Conservation (phyloP, 2,113 vertebrate species). For the Nannospalax galili region DNA sequence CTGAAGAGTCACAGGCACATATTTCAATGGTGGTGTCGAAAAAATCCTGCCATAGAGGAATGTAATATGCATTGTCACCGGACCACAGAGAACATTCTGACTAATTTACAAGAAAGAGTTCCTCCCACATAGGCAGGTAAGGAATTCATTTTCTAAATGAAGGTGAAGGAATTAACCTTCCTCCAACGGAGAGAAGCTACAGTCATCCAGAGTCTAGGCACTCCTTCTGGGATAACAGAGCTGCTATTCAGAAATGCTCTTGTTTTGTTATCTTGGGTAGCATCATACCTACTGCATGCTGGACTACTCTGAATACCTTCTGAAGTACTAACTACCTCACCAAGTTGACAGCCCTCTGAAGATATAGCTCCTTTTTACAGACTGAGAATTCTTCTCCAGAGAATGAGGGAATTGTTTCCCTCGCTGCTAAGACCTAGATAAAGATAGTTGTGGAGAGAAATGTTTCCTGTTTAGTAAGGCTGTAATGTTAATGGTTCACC, state of each 20-base stretch:
- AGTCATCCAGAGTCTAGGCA: neutral
- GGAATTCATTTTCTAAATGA: neutral
- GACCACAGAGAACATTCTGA: conserved; percentile 1
- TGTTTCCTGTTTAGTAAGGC: neutral
- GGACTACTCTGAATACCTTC: neutral
- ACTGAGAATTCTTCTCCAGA: conserved; percentile 38
- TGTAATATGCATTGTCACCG: neutral
- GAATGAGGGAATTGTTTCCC: neutral
- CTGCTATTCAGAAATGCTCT: neutral
- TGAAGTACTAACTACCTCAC: neutral
- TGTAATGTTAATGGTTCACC: neutral
- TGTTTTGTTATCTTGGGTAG: neutral
- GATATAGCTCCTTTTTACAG: neutral
- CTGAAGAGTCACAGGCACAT: neutral
- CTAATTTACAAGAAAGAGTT: neutral
- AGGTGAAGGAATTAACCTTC: neutral
- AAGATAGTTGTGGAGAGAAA: neutral
- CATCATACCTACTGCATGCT: neutral
- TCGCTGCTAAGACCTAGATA: neutral
- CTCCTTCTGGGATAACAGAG: neutral
- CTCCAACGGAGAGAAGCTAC: neutral
- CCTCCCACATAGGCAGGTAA: neutral
- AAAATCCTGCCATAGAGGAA: neutral
- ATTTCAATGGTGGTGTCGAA: neutral
- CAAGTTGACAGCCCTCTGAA: neutral